phyloP scores from a whole-genome alignment of 2,888 invertebrate genomes.

The Netelia virgata region DNA sequence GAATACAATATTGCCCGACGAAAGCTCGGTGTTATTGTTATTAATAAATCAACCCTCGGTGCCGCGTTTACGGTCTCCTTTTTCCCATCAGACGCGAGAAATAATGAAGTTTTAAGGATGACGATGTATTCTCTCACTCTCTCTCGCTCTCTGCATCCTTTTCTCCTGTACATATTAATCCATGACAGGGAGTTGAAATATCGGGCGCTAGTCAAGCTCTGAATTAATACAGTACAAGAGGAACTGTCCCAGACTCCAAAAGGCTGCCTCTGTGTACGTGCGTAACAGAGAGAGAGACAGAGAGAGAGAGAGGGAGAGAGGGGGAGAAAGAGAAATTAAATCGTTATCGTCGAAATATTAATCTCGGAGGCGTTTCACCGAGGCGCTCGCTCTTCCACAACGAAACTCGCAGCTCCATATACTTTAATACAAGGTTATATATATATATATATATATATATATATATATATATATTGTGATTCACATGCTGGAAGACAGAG shows the following conservation, averaged over 20 bases:
- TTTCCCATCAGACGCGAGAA: slow-evolving; percentile 4
- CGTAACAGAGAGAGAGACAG: slow-evolving; percentile 45
- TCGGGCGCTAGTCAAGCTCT: slow-evolving; percentile 18
- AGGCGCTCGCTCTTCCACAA: slow-evolving; percentile 43
- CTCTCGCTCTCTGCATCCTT: background rate
- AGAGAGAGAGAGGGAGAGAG: slow-evolving; percentile 35
- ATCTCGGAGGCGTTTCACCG: slow-evolving; percentile 74
- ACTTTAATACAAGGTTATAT: slow-evolving; percentile 46
- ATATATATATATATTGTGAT: slow-evolving; percentile 49
- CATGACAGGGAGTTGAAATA: slow-evolving; percentile 4
- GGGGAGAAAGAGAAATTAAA: slow-evolving; percentile 66
- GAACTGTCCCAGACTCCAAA: slow-evolving; percentile 45
- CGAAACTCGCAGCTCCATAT: slow-evolving; percentile 22
- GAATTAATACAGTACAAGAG: slow-evolving; percentile 54
- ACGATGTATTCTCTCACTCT: background rate
- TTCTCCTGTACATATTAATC: slow-evolving; percentile 8
- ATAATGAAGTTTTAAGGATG: slow-evolving; percentile 46
- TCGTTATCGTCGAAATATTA: slow-evolving; percentile 81
- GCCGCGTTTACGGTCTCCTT: background rate
- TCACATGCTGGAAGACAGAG: slow-evolving; percentile 43
- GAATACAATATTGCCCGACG: background rate
- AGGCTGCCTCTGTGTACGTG: slow-evolving; percentile 11
- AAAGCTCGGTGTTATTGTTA: slow-evolving; percentile 8
- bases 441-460: slow-evolving; percentile 49
- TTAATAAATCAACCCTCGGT: background rate